A percentile compares a stretch with the other conserved stretches of the same genome.
phyloP scores from a whole-genome alignment of 2,113 vertebrate genomes.

The Excalfactoria chinensis region DNA sequence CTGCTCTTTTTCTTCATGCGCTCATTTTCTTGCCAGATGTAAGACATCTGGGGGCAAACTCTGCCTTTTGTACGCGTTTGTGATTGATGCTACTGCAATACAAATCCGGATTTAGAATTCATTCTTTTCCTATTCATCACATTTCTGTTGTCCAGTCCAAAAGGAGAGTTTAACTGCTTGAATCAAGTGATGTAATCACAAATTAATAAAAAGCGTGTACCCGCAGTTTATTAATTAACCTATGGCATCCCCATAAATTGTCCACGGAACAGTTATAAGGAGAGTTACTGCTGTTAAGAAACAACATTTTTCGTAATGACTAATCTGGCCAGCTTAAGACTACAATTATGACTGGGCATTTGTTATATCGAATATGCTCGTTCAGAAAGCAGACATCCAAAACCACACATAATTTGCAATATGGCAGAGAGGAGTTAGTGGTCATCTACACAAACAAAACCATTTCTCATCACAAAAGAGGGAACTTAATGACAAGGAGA shows the following conservation, averaged over 20 bases:
- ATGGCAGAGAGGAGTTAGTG: slow-evolving; percentile 2
- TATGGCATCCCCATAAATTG: neutral
- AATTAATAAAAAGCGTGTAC: slow-evolving; percentile 5
- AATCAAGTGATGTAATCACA: neutral
- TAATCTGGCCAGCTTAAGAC: slow-evolving; percentile 5
- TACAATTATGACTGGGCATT: neutral
- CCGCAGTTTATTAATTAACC: slow-evolving; percentile 31
- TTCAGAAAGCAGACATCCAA: slow-evolving; percentile 47
- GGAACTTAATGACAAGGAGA: neutral
- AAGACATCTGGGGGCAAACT: neutral
- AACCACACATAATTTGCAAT: slow-evolving; percentile 41
- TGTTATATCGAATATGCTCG: neutral
- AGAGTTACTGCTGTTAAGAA: neutral
- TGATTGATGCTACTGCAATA: neutral
- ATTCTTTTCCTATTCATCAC: neutral
- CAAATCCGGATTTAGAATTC: neutral
- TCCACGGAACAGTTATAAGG: neutral
- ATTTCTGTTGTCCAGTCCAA: neutral
- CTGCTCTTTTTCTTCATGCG: neutral
- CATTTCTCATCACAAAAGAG: neutral
- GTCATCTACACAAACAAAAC: slow-evolving; percentile 47
- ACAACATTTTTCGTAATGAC: neutral
- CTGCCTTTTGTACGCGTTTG: neutral
- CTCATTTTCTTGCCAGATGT: neutral
- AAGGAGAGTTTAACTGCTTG: neutral